Evolutionary conservation across 2,113 vertebrate species (phyloP).

Genomic region (Psilopsiagon aymara): DNA sequence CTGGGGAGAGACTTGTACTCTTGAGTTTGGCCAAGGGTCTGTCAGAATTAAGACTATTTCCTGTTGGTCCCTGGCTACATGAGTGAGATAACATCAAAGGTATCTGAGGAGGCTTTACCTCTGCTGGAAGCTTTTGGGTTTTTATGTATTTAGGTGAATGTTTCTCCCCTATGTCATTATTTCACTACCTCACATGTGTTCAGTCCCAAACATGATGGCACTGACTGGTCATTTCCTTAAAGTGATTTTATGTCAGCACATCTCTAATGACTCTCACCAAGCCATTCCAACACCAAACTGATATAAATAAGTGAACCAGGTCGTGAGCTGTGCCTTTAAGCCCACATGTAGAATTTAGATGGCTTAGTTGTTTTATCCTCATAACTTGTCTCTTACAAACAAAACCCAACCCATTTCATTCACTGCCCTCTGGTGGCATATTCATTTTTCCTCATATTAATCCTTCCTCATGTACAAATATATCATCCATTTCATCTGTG

Average conservation of each 20-base stretch:
- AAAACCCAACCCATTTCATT: background rate
- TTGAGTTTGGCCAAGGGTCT: background rate
- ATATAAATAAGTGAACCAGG: background rate
- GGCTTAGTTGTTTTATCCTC: background rate
- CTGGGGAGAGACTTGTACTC: background rate
- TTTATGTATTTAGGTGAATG: background rate
- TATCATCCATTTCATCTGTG: background rate
- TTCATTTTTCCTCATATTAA: background rate
- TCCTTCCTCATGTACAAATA: background rate
- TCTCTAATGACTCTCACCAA: background rate
- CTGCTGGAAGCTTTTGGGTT: background rate
- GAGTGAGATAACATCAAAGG: rapidly evolving
- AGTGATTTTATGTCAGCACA: rapidly evolving
- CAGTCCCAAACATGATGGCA: background rate
- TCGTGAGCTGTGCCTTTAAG: background rate
- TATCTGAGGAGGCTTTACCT: background rate
- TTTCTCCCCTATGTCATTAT: rapidly evolving
- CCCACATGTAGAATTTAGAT: background rate
- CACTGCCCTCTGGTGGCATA: constrained; percentile 1
- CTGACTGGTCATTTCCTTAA: background rate
- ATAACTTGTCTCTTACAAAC: background rate
- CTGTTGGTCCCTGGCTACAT: background rate
- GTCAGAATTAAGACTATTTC: background rate
- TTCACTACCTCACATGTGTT: background rate
- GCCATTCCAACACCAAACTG: background rate